phyloP scores from a whole-genome alignment of 1,140 invertebrate genomes.

The Eumaeus atala region DNA sequence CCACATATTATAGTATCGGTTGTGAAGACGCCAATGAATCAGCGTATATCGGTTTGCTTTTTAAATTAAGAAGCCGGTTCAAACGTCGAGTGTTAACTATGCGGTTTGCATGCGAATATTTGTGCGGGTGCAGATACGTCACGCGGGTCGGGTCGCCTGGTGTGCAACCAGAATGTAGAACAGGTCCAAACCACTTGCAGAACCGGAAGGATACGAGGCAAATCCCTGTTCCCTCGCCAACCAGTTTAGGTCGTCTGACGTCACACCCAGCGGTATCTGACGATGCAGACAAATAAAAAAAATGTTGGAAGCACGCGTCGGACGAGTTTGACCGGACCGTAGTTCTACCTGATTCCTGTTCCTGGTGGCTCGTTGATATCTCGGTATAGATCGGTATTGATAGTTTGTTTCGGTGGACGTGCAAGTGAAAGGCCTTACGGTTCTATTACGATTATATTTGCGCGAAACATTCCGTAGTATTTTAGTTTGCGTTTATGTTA shows the following conservation, averaged over 20 bases:
- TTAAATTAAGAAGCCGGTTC: not conserved
- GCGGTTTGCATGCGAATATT: conserved; percentile 18
- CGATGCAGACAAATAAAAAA: conserved; percentile 73
- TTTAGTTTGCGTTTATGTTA: not conserved
- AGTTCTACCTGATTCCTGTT: conserved; percentile 74
- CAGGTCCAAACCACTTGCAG: conserved; percentile 67
- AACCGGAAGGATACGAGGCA: conserved; percentile 73
- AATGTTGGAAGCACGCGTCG: conserved; percentile 72
- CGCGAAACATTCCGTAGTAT: conserved; percentile 5
- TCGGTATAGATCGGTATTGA: conserved; percentile 21
- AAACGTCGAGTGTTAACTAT: conserved; percentile 4
- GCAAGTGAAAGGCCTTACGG: conserved; percentile 9
- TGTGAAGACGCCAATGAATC: conserved; percentile 53
- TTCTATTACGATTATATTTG: conserved; percentile 2
- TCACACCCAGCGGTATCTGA: conserved; percentile 71
- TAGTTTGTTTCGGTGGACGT: conserved; percentile 26
- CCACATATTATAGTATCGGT: conserved; percentile 24
- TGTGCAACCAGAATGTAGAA: conserved; percentile 67
- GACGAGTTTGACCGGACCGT: conserved; percentile 73
- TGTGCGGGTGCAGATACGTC: conserved; percentile 43
- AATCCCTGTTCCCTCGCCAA: conserved; percentile 73
- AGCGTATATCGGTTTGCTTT: conserved; percentile 25
- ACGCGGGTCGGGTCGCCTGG: conserved; percentile 48
- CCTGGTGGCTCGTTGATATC: conserved; percentile 59
- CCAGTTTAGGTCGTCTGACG: conserved; percentile 73